Conservation (phyloP, 2,113 vertebrate species). For the Petroica traversi region DNA sequence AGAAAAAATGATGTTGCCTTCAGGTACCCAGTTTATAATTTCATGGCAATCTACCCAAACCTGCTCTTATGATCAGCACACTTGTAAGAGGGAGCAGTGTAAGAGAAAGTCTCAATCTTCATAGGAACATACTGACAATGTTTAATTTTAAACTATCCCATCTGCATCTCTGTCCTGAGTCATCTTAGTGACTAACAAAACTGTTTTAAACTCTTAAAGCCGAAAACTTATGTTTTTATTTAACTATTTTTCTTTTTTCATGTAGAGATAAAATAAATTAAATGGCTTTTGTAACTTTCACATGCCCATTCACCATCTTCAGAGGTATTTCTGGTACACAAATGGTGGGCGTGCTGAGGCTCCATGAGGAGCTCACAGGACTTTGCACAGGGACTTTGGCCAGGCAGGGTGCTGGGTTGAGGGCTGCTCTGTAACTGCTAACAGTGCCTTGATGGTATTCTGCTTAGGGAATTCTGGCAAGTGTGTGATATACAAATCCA, state of each 20-base stretch:
- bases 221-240: background rate
- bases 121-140: background rate
- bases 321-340: background rate
- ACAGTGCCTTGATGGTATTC: accelerated
- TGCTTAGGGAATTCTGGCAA: background rate
- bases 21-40: background rate
- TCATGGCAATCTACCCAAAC: background rate
- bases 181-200: background rate
- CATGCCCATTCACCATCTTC: background rate
- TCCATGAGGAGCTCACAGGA: background rate
- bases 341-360: accelerated
- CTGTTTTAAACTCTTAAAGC: background rate
- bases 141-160: background rate
- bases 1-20: background rate
- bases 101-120: background rate
- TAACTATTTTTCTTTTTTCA: background rate
- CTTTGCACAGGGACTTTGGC: background rate
- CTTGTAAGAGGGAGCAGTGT: background rate
- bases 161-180: background rate
- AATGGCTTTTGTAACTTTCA: background rate
- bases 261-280: background rate
- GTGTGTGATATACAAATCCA: background rate
- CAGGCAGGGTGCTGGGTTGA: background rate
- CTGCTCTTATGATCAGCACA: background rate
- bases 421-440: background rate